phyloP scores from a whole-genome alignment of 2,797 vertebrate genomes.

The Ceryle rudis region DNA sequence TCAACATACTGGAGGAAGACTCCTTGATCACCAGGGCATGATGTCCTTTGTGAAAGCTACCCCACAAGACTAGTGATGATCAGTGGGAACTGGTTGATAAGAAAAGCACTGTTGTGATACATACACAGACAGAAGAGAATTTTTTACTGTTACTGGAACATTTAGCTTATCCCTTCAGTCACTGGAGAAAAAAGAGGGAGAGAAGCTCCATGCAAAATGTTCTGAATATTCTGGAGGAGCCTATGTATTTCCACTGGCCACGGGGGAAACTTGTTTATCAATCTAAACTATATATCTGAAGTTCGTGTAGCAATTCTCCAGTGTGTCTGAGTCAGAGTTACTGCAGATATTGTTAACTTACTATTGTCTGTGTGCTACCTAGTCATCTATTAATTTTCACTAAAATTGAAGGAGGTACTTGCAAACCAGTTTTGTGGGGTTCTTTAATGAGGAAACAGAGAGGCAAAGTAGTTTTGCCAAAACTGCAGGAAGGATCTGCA shows the following conservation, averaged over 20 bases:
- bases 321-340: background rate
- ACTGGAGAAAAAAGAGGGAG: background rate
- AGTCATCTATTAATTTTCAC: background rate
- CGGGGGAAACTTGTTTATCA: background rate
- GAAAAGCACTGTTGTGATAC: background rate
- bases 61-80: background rate
- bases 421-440: background rate
- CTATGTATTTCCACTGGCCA: background rate
- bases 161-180: background rate
- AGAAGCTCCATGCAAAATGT: background rate
- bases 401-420: background rate
- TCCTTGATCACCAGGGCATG: background rate
- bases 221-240: background rate
- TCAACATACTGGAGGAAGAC: background rate
- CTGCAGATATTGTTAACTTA: background rate
- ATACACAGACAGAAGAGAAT: background rate
- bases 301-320: background rate
- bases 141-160: background rate
- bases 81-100: background rate
- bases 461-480: background rate
- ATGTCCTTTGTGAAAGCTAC: background rate
- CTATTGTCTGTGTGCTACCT: background rate
- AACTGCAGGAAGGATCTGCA: background rate
- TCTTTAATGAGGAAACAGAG: background rate
- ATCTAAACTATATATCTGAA: background rate